A percentile compares a stretch with the other conserved stretches of the same genome.
Conservation (phyloP, 1,140 invertebrate species). For the Mya arenaria region DNA sequence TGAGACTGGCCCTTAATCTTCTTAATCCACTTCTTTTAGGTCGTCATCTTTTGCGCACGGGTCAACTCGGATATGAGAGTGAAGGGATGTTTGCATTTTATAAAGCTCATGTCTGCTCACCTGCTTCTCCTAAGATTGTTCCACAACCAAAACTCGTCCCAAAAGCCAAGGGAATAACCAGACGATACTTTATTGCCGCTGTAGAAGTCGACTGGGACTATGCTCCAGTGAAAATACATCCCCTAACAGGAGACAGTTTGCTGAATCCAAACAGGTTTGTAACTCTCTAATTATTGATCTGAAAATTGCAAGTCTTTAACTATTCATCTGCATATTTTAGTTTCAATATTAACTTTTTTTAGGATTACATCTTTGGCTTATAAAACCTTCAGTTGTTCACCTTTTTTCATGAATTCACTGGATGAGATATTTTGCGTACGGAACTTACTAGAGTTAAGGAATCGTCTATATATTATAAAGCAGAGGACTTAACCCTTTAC, state of each 20-base stretch:
- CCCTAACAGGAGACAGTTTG: background rate
- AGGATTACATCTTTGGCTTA: no score
- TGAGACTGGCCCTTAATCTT: no score
- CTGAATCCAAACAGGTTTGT: conserved; percentile 21
- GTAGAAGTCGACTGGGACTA: conserved; percentile 70
- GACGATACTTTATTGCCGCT: conserved; percentile 66
- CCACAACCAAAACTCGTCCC: background rate
- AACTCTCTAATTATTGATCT: no score
- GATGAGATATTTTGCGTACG: no score
- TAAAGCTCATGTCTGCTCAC: background rate
- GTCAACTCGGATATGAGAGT: background rate
- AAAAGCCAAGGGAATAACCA: background rate
- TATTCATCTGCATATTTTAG: no score
- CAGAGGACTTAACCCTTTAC: no score
- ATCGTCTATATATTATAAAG: no score
- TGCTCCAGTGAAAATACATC: conserved; percentile 46
- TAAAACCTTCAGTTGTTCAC: no score
- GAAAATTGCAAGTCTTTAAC: no score
- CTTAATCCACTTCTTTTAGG: background rate
- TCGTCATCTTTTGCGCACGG: background rate
- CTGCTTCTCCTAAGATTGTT: background rate
- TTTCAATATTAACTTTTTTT: no score
- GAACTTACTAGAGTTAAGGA: no score
- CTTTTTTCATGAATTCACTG: no score
- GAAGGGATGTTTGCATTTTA: background rate